These are phyloP conservation scores for Sebastes diaconus DNA, from an alignment of 2,797 vertebrate genomes.

Conservation along the genomic window DNA sequence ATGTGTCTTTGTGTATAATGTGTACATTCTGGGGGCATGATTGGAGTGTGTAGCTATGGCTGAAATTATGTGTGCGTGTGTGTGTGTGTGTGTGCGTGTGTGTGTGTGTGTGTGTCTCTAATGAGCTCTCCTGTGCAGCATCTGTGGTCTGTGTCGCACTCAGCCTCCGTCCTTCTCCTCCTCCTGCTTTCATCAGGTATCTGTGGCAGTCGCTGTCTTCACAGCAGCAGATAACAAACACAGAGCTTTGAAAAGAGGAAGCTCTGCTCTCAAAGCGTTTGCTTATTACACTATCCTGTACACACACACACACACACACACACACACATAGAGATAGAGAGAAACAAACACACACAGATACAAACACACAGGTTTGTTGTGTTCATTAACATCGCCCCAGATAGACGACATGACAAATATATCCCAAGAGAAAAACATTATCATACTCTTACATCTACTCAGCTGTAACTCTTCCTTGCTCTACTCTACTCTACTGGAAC, in stretches of 20 bases:
- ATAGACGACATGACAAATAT: not conserved
- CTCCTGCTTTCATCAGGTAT: conserved; percentile 61
- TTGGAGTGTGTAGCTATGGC: conserved; percentile 17
- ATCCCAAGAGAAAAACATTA: not conserved
- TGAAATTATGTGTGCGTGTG: conserved; percentile 18
- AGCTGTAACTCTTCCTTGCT: not conserved
- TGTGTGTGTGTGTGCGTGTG: conserved; percentile 23
- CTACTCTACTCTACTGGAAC: not conserved
- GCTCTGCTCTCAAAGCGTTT: conserved; percentile 5
- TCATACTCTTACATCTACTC: not conserved
- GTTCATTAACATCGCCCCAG: not conserved
- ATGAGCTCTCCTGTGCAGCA: conserved; percentile 69
- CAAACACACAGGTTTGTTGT: not conserved
- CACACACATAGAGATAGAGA: not conserved
- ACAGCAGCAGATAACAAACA: conserved; percentile 49
- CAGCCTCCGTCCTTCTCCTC: conserved; percentile 52
- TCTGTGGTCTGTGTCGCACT: conserved; percentile 65
- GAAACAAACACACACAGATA: not conserved
- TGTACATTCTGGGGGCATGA: conserved; percentile 34
- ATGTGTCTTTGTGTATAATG: conserved; percentile 8
- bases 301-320: not conserved
- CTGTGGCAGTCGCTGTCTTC: conserved; percentile 37
- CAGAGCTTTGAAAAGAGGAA: conserved; percentile 36
- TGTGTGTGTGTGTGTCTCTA: conserved; percentile 45
- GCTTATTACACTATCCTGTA: not conserved